phyloP scores from a whole-genome alignment of 2,113 vertebrate species.

The Aptenodytes forsteri region DNA sequence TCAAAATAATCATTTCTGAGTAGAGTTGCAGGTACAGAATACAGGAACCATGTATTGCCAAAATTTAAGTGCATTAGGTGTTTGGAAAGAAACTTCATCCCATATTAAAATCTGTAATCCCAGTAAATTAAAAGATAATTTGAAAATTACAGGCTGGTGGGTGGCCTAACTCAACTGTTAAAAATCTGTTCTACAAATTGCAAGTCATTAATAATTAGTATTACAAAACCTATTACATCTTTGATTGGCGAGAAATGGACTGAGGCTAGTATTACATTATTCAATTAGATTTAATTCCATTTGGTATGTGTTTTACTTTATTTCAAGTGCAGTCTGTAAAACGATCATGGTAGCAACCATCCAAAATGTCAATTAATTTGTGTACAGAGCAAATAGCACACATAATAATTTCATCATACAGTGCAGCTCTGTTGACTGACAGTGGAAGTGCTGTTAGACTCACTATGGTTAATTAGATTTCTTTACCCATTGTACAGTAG shows the following conservation, averaged over 20 bases:
- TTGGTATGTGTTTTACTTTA: slow-evolving; percentile 44
- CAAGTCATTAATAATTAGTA: slow-evolving; percentile 49
- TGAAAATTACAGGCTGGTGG: neutral
- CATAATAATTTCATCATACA: slow-evolving; percentile 41
- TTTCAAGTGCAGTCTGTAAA: slow-evolving; percentile 50
- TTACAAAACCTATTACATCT: slow-evolving; percentile 33
- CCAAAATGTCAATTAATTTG: slow-evolving; percentile 67
- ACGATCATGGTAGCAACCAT: slow-evolving; percentile 30
- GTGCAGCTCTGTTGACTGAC: slow-evolving; percentile 52
- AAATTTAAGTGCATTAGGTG: neutral
- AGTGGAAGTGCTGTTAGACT: slow-evolving; percentile 36
- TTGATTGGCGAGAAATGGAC: slow-evolving; percentile 39
- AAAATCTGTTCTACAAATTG: slow-evolving; percentile 29
- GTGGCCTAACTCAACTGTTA: slow-evolving; percentile 34
- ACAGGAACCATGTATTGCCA: neutral
- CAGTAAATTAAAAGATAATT: slow-evolving; percentile 37
- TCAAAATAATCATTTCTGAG: neutral
- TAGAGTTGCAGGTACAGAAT: neutral
- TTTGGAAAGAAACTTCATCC: neutral
- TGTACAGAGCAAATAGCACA: slow-evolving; percentile 56
- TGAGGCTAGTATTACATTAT: slow-evolving; percentile 42
- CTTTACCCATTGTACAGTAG: neutral
- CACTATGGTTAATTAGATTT: slow-evolving; percentile 51
- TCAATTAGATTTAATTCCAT: slow-evolving; percentile 36
- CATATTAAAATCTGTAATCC: slow-evolving; percentile 6